phyloP scores from a whole-genome alignment of 2,888 invertebrate genomes.

The Dryomyza anilis region DNA sequence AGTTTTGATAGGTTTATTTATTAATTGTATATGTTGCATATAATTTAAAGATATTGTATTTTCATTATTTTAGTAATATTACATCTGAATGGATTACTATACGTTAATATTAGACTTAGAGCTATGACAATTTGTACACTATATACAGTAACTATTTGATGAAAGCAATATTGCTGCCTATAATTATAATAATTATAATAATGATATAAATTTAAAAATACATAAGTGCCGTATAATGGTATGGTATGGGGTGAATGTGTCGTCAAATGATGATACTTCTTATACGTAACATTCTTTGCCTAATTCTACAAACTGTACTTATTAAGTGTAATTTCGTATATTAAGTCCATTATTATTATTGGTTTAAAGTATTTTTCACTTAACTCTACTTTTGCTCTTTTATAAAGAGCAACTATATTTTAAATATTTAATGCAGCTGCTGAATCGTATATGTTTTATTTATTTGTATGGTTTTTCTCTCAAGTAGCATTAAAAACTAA shows the following conservation, averaged over 20 bases:
- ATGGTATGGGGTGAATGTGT: neutral
- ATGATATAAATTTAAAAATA: neutral
- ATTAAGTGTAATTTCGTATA: too few species aligned
- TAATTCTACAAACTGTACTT: too few species aligned
- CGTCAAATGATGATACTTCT: neutral
- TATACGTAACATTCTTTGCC: too few species aligned
- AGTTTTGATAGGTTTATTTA: slow-evolving; percentile 6
- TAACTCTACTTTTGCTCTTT: too few species aligned
- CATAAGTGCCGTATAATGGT: neutral
- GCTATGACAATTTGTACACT: slow-evolving; percentile 49
- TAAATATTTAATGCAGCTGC: slow-evolving; percentile 17
- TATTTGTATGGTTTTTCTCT: slow-evolving; percentile 25
- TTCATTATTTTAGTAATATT: neutral
- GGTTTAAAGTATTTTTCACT: too few species aligned
- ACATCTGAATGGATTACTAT: neutral
- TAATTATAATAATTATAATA: neutral
- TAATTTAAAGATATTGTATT: neutral
- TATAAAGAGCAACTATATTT: slow-evolving; percentile 26
- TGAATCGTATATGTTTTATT: slow-evolving; percentile 25
- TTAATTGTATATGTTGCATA: neutral
- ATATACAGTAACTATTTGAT: slow-evolving; percentile 42
- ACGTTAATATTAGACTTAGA: slow-evolving; percentile 1
- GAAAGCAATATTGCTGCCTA: neutral
- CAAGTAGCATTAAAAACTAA: slow-evolving; percentile 30
- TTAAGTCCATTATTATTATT: too few species aligned